Conservation (phyloP, 2,797 vertebrate species). For the Spinus olivaceus region DNA sequence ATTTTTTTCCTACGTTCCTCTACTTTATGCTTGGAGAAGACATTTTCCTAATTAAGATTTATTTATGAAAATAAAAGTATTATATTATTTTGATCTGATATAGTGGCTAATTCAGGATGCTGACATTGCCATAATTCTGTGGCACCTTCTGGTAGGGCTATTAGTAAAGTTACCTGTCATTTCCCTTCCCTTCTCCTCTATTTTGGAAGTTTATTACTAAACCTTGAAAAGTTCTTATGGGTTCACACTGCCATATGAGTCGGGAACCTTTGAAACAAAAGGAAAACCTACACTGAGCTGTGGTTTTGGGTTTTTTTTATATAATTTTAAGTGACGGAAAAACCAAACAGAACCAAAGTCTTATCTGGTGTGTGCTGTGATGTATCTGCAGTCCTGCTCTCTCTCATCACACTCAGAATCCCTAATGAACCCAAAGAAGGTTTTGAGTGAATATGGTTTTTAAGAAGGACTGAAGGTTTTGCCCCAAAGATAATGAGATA, state of each 20-base stretch:
- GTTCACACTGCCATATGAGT: background rate
- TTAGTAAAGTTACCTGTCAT: constrained; percentile 6
- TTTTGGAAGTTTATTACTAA: constrained; percentile 32
- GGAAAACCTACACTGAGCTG: background rate
- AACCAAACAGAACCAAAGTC: background rate
- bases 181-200: background rate
- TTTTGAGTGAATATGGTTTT: background rate
- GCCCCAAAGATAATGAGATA: constrained; percentile 38
- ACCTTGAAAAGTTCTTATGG: constrained; percentile 11
- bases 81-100: constrained; percentile 40
- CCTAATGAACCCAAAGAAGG: background rate
- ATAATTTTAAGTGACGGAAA: background rate
- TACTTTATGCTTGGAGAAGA: background rate
- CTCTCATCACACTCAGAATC: background rate
- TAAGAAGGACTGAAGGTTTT: constrained; percentile 32
- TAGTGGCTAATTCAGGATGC: constrained; percentile 23
- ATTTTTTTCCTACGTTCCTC: background rate
- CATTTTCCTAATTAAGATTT: constrained; percentile 58
- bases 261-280: background rate
- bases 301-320: no score
- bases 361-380: background rate
- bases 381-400: background rate
- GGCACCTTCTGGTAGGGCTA: background rate
- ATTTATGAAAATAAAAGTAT: constrained; percentile 43
- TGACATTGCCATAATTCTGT: constrained; percentile 2